A percentile compares a stretch with the other conserved stretches of the same genome.
phyloP scores from a whole-genome alignment of 2,797 vertebrate species.

The Oryzias dopingdopingensis region DNA sequence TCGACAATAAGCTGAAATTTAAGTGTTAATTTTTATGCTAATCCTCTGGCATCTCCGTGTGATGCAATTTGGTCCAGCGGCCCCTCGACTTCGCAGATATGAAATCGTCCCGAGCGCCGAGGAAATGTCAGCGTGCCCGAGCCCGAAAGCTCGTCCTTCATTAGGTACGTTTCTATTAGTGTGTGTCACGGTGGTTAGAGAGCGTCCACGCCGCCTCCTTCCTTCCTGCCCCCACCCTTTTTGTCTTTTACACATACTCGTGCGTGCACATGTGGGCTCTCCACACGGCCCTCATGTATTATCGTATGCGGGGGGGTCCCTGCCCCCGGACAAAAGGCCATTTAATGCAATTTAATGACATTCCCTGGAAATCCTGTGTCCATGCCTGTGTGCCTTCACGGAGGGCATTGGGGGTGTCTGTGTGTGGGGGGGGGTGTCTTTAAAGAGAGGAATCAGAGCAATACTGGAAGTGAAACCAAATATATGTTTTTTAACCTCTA shows the following conservation, averaged over 20 bases:
- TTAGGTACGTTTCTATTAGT: slow-evolving; percentile 99
- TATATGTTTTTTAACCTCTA: no score
- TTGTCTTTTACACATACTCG: slow-evolving; percentile 14
- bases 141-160: slow-evolving; percentile 99
- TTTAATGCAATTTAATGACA: slow-evolving; percentile 99
- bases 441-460: slow-evolving; percentile 74
- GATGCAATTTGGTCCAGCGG: slow-evolving; percentile 93
- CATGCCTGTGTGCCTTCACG: not conserved
- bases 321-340: slow-evolving; percentile 99
- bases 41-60: slow-evolving; percentile 96
- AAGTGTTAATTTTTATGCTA: slow-evolving; percentile 99
- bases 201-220: slow-evolving; percentile 65
- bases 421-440: slow-evolving; percentile 62
- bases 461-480: no score
- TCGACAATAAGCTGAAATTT: slow-evolving; percentile 99
- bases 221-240: slow-evolving; percentile 21
- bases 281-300: slow-evolving; percentile 97
- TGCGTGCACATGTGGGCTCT: slow-evolving; percentile 82
- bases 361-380: slow-evolving; percentile 83
- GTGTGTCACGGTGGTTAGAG: slow-evolving; percentile 99
- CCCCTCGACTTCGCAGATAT: slow-evolving; percentile 86
- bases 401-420: slow-evolving; percentile 52
- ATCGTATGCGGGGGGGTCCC: slow-evolving; percentile 97
- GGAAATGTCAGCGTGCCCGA: slow-evolving; percentile 99
- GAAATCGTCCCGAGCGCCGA: slow-evolving; percentile 97